These are phyloP conservation scores for Emmelina monodactyla DNA, from an alignment of 2,888 invertebrate genomes.

Conservation along the genomic window DNA sequence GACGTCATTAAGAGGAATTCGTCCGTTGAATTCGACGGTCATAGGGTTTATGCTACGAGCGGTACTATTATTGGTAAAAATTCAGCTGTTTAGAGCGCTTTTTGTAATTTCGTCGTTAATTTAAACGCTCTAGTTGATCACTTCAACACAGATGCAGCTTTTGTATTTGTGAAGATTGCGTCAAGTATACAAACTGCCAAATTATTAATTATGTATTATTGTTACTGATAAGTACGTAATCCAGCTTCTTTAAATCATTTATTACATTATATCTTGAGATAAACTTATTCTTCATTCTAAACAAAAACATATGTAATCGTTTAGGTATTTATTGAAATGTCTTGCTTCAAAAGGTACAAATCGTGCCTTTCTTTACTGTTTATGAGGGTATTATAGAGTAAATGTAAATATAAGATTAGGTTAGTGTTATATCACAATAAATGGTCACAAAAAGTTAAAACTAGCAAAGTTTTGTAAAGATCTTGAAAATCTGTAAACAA, in stretches of 20 bases:
- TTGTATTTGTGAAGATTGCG: slow-evolving; percentile 50
- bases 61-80: slow-evolving; percentile 88
- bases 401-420: slow-evolving; percentile 25
- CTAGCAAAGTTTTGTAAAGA: too few species aligned
- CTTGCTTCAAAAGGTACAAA: slow-evolving; percentile 48
- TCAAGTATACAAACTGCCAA: slow-evolving; percentile 60
- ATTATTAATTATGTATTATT: slow-evolving; percentile 31
- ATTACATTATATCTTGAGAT: too few species aligned
- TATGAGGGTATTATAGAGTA: slow-evolving; percentile 49
- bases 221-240: slow-evolving; percentile 29
- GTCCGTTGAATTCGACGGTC: slow-evolving; percentile 83
- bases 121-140: too few species aligned
- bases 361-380: slow-evolving; percentile 50
- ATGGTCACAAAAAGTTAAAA: not conserved
- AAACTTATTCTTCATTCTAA: too few species aligned
- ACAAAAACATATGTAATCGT: too few species aligned
- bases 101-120: too few species aligned
- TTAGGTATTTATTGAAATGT: too few species aligned
- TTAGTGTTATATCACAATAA: not conserved
- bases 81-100: slow-evolving; percentile 75
- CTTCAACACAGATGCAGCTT: slow-evolving; percentile 33
- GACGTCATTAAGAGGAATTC: slow-evolving; percentile 77
- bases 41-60: slow-evolving; percentile 82
- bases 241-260: too few species aligned
- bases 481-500: too few species aligned